Conservation (phyloP, 2,888 invertebrate genomes). For the Chelonus formosanus region DNA sequence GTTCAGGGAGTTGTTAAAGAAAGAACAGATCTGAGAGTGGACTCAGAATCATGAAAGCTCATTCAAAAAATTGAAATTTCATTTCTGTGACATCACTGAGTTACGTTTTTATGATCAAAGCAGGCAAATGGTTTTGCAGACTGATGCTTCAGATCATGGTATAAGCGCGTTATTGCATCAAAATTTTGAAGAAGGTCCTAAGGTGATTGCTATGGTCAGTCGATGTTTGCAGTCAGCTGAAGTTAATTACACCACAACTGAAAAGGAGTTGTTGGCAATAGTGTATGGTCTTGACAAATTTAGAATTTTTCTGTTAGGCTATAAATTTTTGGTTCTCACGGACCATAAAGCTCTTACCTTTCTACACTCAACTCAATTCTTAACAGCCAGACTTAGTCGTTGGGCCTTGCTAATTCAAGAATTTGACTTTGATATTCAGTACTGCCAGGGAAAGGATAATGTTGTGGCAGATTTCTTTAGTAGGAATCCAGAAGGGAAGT, state of each 20-base stretch:
- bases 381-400: constrained; percentile 12
- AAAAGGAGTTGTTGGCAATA: too few relatives aligned
- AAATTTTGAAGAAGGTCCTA: constrained; percentile 38
- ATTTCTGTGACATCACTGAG: constrained; percentile 23
- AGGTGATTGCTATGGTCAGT: constrained; percentile 43
- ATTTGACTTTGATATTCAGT: constrained; percentile 24
- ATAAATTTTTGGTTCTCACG: constrained; percentile 20
- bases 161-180: too few relatives aligned
- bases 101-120: constrained; percentile 33
- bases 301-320: constrained; percentile 11
- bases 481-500: constrained; percentile 13
- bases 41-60: constrained; percentile 27
- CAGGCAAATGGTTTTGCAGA: constrained; percentile 34
- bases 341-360: constrained; percentile 31
- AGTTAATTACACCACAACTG: constrained; percentile 43
- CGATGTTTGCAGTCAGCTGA: constrained; percentile 35
- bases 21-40: constrained; percentile 30
- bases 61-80: constrained; percentile 28
- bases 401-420: constrained; percentile 33
- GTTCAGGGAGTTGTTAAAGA: constrained; percentile 32
- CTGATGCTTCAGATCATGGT: too few relatives aligned
- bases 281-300: constrained; percentile 32
- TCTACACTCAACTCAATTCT: constrained; percentile 17
- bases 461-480: constrained; percentile 30
- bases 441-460: constrained; percentile 33